Percentiles rank a stretch among this genome's conserved stretches.
These are phyloP conservation scores for Myotis lucifugus DNA, from an alignment of 2,113 vertebrate species.

Conservation along the genomic window DNA sequence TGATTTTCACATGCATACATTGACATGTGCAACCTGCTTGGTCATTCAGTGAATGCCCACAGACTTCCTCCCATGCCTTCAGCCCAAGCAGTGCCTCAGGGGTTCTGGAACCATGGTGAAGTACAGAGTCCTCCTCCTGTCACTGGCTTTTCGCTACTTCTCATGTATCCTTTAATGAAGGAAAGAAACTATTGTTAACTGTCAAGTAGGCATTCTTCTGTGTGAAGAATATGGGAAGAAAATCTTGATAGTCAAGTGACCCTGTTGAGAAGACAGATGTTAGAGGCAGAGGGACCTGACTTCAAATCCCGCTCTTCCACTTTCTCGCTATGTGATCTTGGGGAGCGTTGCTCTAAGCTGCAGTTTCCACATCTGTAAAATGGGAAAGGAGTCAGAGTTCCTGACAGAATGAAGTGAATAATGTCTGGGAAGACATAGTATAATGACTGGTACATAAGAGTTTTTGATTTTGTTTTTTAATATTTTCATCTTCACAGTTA, in stretches of 20 bases:
- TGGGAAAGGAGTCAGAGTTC: background rate
- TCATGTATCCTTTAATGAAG: constrained; percentile 17
- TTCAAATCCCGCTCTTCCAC: background rate
- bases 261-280: background rate
- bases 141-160: constrained; percentile 19
- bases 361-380: background rate
- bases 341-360: background rate
- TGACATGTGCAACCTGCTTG: background rate
- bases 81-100: background rate
- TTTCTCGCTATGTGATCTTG: background rate
- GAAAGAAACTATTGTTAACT: background rate
- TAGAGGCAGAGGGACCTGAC: background rate
- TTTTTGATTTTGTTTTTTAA: background rate
- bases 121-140: background rate
- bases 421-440: background rate
- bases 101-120: background rate
- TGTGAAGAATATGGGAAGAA: background rate
- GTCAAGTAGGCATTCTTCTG: background rate
- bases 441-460: background rate
- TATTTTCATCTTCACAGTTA: background rate
- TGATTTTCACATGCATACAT: background rate
- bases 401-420: background rate
- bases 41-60: background rate
- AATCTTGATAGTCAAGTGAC: background rate
- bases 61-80: background rate